Base-by-base conservation (phyloP, 2,888 invertebrate species). In the Urechis unicinctus region DNA sequence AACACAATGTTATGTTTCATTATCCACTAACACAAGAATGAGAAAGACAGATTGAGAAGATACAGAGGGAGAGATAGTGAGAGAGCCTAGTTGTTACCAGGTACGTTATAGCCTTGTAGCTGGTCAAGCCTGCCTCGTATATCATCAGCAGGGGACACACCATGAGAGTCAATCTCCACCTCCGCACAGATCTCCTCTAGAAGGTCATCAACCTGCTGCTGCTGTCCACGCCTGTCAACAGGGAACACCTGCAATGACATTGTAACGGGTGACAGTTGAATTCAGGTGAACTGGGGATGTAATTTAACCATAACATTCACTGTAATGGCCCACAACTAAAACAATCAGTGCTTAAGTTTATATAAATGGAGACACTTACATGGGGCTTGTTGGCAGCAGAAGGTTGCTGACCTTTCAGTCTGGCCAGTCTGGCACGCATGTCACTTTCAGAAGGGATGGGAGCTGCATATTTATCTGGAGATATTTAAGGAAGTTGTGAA, bases 121-220 rank as follows among this genome's bases (percentile, higher is more conserved):
- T 46, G 45, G 47, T 61, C 61, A 9, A 58, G 52, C 25, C 61
- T 52, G 13, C 55, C 26, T 9, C 42, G 45, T 17, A 58, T 28
- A 29, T 61, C 56, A 41, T 52, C 52, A 4, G 44, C 52, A 24
- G 48, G 44, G 36, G 45, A 28, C 9, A 45, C 1, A 6, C 29
- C 44, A 25, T 45, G 57, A 3, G 57, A 61, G 47, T 75, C 75
- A 17, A 75, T 61, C 28, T 67, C 68, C 24, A 74, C 71, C 53
- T 74, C 74, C 49, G 65, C 66, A 42, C 63, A 58, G n/a, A 75
- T 71, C 59, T 74, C 70, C 47, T 69, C 66, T 25, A 75, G 55
- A 6, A 75, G 60, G 42, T 73, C 71, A 60, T 72, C 68, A 36
- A 71, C 65, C 58, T 73, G 69, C 43, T 71, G 65, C 24, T 68